These are phyloP conservation scores for Hipposideros armiger DNA, from an alignment of 2,113 vertebrate genomes.

Conservation along the genomic window DNA sequence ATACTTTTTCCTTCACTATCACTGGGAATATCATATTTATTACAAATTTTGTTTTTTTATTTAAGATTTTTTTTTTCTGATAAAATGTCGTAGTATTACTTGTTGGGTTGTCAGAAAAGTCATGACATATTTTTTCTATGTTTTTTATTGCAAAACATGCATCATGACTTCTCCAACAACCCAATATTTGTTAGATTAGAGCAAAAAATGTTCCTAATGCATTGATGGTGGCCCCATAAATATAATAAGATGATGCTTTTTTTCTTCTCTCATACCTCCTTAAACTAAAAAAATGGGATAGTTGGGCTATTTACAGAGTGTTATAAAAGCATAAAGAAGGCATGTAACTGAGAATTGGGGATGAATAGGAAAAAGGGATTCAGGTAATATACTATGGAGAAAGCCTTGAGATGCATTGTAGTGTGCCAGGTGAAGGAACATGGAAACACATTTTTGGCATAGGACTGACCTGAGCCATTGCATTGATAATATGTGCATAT, in stretches of 20 bases:
- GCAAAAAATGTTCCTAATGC: neutral
- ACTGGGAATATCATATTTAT: neutral
- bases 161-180: no score
- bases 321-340: neutral
- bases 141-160: no score
- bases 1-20: neutral
- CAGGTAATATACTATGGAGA: neutral
- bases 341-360: neutral
- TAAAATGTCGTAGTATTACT: neutral
- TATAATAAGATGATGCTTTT: neutral
- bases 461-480: neutral
- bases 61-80: neutral
- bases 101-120: no score
- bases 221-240: neutral
- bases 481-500: no score
- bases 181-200: neutral
- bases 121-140: no score
- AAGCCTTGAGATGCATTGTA: neutral
- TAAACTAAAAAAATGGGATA: neutral
- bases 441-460: neutral
- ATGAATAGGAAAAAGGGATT: neutral
- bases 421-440: neutral
- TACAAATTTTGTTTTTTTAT: slow-evolving; percentile 1
- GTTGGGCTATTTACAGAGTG: neutral
- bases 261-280: neutral